These are phyloP conservation scores for Hoplostethus atlanticus DNA, from an alignment of 2,797 vertebrate genomes.

Conservation along the genomic window DNA sequence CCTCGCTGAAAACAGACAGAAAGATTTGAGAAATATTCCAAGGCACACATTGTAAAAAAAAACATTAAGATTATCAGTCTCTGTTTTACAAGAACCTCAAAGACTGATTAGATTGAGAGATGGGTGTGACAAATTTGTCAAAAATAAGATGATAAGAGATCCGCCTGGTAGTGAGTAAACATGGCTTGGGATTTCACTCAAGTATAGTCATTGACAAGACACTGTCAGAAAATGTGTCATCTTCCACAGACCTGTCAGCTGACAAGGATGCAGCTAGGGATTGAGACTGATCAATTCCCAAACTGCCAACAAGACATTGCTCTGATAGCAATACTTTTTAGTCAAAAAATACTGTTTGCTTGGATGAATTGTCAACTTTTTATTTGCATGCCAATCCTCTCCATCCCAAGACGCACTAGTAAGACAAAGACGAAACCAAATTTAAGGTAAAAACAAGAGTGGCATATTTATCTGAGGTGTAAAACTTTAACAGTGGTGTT, in stretches of 20 bases:
- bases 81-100: constrained; percentile 79
- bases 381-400: constrained; percentile 54
- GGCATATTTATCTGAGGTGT: constrained; percentile 40
- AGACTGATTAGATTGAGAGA: constrained; percentile 81
- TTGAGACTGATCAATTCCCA: constrained; percentile 82
- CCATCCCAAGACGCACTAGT: constrained; percentile 48
- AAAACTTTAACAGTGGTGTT: constrained; percentile 32
- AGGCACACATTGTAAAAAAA: constrained; percentile 50
- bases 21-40: constrained; percentile 70
- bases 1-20: constrained; percentile 69
- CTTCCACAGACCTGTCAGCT: constrained; percentile 78
- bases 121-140: constrained; percentile 76
- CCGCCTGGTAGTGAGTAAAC: constrained; percentile 68
- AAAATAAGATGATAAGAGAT: constrained; percentile 77
- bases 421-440: constrained; percentile 24
- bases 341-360: constrained; percentile 52
- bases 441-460: constrained; percentile 9
- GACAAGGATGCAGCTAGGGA: constrained; percentile 75
- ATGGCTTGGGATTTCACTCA: constrained; percentile 79
- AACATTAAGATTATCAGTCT: constrained; percentile 73
- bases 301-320: constrained; percentile 71
- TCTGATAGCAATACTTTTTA: constrained; percentile 73
- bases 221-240: constrained; percentile 79
- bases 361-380: constrained; percentile 70
- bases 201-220: constrained; percentile 75